Evolutionary conservation across 92 coral and sea anemone species (phyloP), one percentile per base, ranked within the genome.

Genomic region (Meandrina meandrites): DNA sequence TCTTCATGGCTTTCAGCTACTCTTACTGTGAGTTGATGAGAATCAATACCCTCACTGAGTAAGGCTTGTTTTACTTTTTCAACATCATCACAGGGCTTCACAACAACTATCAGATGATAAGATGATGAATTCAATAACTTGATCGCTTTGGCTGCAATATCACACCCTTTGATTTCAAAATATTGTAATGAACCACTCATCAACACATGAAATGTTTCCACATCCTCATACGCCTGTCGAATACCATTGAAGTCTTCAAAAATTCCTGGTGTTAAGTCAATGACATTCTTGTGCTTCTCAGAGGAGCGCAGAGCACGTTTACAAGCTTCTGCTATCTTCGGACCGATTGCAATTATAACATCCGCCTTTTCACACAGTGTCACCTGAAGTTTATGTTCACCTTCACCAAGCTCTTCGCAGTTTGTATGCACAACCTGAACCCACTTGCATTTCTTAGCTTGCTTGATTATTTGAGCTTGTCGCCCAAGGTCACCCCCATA

Each of bases 61-160:
- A 87, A 58, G 36, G 62, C 45, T 31, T 71, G 32, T 21, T 0
- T 87, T 30, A 87, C 24, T 13, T 42, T 51, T 42, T 22, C 60
- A 16, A 10, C 62, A 35, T 81, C 28, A 40, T 83, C 79, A 13
- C 48, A 3, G 24, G 84, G 79, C 45, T 66, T 32, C 50, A 80
- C 32, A 11, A 54, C 68, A 72, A 79, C 85, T 13, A 14, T 50
- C 50, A 87, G 73, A 34, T 40, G 79, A 15, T 83, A 83, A 12
- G 69, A 83, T 40, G 45, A 6, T 2, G 45, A 40, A 30, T 83
- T 56, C 51, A 83, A 64, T 53, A 83, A 19, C 30, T 74, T 34
- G 48, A 87, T 73, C 71, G 90, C 90, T 12, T 71, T 71, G 0
- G 81, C 90, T 6, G 90, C 85, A 87, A 87, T 70, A 75, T 81